phyloP scores from a whole-genome alignment of 2,888 invertebrate genomes.

The Orchestes rusci region DNA sequence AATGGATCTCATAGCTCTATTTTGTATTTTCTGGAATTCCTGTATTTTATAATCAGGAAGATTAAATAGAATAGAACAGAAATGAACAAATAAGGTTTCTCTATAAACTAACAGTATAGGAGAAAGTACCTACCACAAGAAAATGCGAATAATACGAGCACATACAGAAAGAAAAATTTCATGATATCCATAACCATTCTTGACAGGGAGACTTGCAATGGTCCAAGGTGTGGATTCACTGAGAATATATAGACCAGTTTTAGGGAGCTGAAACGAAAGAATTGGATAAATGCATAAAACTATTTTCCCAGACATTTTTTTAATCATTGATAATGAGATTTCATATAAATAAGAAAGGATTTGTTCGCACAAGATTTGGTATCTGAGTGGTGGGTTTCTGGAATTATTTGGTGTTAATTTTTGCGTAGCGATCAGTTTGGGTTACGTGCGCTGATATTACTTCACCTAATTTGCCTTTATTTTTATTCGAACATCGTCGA shows the following conservation, averaged over 20 bases:
- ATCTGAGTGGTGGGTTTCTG: too few relatives aligned
- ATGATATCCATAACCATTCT: constrained; percentile 93
- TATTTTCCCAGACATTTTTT: neutral
- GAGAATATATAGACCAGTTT: constrained; percentile 97
- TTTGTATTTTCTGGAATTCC: too few relatives aligned
- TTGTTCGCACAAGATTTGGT: too few relatives aligned
- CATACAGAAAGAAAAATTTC: constrained; percentile 92
- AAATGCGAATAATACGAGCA: constrained; percentile 88
- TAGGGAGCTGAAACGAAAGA: constrained; percentile 63
- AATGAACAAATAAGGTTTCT: too few relatives aligned
- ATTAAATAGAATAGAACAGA: too few relatives aligned
- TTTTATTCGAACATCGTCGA: too few relatives aligned
- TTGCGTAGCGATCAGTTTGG: too few relatives aligned
- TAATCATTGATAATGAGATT: neutral
- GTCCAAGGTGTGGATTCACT: constrained; percentile 94
- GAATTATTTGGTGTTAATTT: too few relatives aligned
- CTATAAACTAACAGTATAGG: neutral
- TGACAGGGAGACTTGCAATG: constrained; percentile 90
- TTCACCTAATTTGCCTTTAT: too few relatives aligned
- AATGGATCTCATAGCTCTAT: too few relatives aligned
- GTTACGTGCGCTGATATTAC: too few relatives aligned
- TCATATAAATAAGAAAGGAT: neutral
- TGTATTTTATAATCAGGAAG: too few relatives aligned
- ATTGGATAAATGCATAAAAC: neutral
- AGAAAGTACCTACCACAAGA: constrained; percentile 84